Evolutionary conservation across 1,140 invertebrate species (phyloP), one percentile per base, ranked within the genome.

Genomic region (Zaprionus tsacasi): DNA sequence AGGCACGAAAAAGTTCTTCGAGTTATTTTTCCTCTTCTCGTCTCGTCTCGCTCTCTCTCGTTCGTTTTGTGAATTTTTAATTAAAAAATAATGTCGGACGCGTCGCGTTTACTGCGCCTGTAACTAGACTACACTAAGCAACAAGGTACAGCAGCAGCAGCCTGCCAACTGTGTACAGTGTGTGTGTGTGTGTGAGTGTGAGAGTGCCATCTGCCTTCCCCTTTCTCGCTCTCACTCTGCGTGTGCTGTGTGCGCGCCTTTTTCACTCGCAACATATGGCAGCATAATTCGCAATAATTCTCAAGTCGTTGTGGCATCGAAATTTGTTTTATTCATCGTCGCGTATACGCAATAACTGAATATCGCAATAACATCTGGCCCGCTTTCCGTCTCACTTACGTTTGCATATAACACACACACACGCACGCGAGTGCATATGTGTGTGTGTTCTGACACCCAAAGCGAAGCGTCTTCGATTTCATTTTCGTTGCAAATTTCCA

Each of bases 241-340:
- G 54, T 60, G 68, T 67, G 43, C 52, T 70, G 64, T 77, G 71
- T 82, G 77, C 83, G 80, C 83, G 83, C 83, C 60, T 72, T 88
- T 86, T 82, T 88, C 33, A 66, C 17, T 30, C 52, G 52, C 57
- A 88, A 78, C 83, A 88, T 88, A 88, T 88, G 83, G 83, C 80
- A 88, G 68, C 80, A 70, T 85, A 86, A 76, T 78, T 85, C 11
- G 61, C 45, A 15, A 17, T 38, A 40, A 60, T 80, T 85, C 79
- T 78, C 54, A 69, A 74, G 69, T 78, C 73, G 21, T 21, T 21
- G 21, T 21, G 21, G 21, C 21, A 21, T 21, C 21, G 59, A 52
- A 8, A 43, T 64, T 71, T 56, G 33, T 70, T 56, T 60, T 54
- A 75, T 85, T 66, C 76, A 75, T 65, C 69, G 36, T n/a, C n/a